Percentiles rank a stretch among this genome's conserved stretches.
Evolutionary conservation across 2,113 vertebrate species (phyloP).

Genomic region (Martes martes): DNA sequence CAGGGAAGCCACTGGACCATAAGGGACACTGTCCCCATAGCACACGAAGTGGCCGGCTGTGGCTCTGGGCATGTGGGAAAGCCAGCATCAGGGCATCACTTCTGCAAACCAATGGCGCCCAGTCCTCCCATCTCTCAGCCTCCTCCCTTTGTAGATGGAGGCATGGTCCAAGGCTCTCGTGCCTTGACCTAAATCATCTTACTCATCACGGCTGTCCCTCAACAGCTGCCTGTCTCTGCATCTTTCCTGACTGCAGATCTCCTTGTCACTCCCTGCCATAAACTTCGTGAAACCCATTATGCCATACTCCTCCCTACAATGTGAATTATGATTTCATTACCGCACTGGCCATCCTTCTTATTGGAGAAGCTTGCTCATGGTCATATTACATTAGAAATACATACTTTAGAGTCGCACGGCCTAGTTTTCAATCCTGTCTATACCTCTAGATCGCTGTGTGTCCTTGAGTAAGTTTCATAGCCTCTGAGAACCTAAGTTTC

Average conservation of each 20-base stretch:
- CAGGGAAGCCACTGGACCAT: not conserved
- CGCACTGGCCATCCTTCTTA: not conserved
- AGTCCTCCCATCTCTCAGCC: not conserved
- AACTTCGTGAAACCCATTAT: not conserved
- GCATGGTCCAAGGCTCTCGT: no score
- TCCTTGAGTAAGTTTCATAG: not conserved
- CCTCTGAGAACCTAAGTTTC: not conserved
- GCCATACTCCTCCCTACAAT: not conserved
- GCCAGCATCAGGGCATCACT: accelerated
- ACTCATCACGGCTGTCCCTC: not conserved
- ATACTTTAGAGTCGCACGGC: not conserved
- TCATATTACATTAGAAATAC: not conserved
- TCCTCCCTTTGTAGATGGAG: not conserved
- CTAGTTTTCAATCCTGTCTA: not conserved
- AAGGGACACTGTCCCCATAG: accelerated
- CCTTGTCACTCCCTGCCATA: not conserved
- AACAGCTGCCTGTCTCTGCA: not conserved
- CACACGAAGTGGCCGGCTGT: accelerated
- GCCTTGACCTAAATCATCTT: not conserved
- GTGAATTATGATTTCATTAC: constrained; percentile 25
- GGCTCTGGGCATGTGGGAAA: not conserved
- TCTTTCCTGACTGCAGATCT: not conserved
- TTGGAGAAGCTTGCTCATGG: not conserved
- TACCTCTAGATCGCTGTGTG: not conserved
- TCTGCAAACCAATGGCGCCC: not conserved